A percentile compares a stretch with the other conserved stretches of the same genome.
These are phyloP conservation scores for Oscheius onirici DNA, from an alignment of 2,888 invertebrate species.

Conservation along the genomic window DNA sequence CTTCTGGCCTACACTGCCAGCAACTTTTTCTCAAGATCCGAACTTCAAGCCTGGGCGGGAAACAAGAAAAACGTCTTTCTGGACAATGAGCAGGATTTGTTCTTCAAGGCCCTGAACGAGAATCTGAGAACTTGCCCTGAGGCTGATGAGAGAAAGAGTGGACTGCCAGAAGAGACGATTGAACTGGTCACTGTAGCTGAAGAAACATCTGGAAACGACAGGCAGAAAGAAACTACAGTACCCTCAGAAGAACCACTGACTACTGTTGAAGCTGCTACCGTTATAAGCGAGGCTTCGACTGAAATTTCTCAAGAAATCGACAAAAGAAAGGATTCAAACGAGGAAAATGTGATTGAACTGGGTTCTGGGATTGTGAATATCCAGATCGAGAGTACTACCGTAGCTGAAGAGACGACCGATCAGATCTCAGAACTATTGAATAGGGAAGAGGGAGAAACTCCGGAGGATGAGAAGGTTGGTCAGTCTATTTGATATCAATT, in stretches of 20 bases:
- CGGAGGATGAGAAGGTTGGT: conserved; percentile 14
- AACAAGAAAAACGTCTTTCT: conserved; percentile 28
- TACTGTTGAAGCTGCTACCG: background rate
- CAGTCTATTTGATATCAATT: background rate
- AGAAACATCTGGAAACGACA: background rate
- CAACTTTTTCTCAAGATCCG: conserved; percentile 24
- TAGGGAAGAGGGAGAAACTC: background rate
- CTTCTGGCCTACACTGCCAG: conserved; percentile 33
- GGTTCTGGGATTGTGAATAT: background rate
- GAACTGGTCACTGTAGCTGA: background rate
- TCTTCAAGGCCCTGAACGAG: conserved; percentile 22
- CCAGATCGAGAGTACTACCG: background rate
- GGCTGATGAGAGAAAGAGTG: background rate
- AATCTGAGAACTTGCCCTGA: conserved; percentile 20
- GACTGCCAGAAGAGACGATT: background rate
- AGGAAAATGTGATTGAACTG: conserved; percentile 2
- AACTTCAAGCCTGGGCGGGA: conserved; percentile 35
- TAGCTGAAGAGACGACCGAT: background rate
- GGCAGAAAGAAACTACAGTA: conserved; percentile 1
- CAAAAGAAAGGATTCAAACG: background rate
- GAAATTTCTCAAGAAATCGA: background rate
- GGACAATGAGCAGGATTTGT: conserved; percentile 17
- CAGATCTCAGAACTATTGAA: background rate
- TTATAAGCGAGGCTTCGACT: background rate
- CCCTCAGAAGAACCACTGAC: background rate